Evolutionary conservation across 2,888 invertebrate species (phyloP).

Genomic region (Folsomia candida): DNA sequence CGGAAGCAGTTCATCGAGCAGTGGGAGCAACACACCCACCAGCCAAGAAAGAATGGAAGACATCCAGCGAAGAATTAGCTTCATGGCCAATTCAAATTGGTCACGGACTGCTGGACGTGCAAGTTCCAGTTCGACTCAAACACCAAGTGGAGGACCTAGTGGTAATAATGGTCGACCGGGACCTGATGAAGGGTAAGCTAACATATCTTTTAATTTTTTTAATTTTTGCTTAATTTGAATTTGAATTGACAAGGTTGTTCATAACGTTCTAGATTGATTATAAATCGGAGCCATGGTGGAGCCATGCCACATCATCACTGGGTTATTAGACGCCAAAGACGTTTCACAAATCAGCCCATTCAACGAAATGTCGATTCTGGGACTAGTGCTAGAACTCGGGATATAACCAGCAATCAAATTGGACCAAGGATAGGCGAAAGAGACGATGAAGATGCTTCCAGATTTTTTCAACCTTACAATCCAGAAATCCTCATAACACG

Average conservation of each 20-base stretch:
- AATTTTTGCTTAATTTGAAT: background rate
- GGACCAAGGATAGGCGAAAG: background rate
- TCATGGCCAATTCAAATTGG: conserved; percentile 24
- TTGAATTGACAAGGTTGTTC: background rate
- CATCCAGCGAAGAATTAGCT: conserved; percentile 36
- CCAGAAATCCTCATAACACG: conserved; percentile 50
- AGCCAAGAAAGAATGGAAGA: conserved; percentile 35
- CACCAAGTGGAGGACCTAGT: background rate
- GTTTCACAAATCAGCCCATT: conserved; percentile 5
- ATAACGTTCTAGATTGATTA: background rate
- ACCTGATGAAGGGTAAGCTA: background rate
- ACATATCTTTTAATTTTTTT: background rate
- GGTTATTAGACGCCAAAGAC: conserved; percentile 7
- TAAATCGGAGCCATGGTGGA: conserved; percentile 3
- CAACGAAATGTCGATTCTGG: background rate
- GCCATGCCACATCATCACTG: conserved; percentile 22
- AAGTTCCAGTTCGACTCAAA: conserved; percentile 25
- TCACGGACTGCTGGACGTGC: conserved; percentile 10
- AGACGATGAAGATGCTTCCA: conserved; percentile 24
- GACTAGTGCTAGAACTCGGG: conserved; percentile 7
- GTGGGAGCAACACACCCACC: background rate
- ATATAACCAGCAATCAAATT: background rate
- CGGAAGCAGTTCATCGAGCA: background rate
- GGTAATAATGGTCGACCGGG: background rate
- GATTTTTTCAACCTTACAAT: conserved; percentile 49